phyloP scores from a whole-genome alignment of 2,888 invertebrate genomes.

The Lepetodrilus schrolli region DNA sequence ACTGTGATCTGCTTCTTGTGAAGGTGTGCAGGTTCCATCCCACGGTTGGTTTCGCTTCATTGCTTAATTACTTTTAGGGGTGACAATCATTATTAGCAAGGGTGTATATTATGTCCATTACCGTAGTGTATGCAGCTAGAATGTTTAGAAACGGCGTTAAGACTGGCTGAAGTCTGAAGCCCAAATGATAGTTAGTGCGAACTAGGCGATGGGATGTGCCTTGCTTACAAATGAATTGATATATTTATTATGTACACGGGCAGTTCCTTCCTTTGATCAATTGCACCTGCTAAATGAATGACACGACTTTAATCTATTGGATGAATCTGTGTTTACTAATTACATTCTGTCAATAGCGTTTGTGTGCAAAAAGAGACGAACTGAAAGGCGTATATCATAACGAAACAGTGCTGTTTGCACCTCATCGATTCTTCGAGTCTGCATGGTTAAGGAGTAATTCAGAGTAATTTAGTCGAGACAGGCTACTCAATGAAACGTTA shows the following conservation, averaged over 20 bases:
- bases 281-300: background rate
- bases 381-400: constrained; percentile 13
- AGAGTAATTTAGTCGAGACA: background rate
- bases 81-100: too few species aligned
- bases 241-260: background rate
- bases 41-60: too few species aligned
- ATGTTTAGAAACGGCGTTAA: too few species aligned
- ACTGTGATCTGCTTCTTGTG: too few species aligned
- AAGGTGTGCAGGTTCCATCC: too few species aligned
- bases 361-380: background rate
- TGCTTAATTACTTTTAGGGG: too few species aligned
- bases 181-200: too few species aligned
- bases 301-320: constrained; percentile 15
- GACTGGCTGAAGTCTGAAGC: too few species aligned
- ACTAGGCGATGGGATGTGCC: too few species aligned
- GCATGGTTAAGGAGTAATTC: background rate
- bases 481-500: background rate
- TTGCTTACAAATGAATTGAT: too few species aligned
- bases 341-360: constrained; percentile 9
- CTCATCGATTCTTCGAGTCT: background rate
- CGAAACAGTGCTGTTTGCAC: constrained; percentile 12
- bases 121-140: too few species aligned
- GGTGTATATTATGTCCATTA: too few species aligned
- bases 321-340: background rate
- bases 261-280: background rate